Evolutionary conservation across 2,888 invertebrate species (phyloP), one percentile per base, ranked within the genome.

Genomic region (Eupithecia abbreviata): DNA sequence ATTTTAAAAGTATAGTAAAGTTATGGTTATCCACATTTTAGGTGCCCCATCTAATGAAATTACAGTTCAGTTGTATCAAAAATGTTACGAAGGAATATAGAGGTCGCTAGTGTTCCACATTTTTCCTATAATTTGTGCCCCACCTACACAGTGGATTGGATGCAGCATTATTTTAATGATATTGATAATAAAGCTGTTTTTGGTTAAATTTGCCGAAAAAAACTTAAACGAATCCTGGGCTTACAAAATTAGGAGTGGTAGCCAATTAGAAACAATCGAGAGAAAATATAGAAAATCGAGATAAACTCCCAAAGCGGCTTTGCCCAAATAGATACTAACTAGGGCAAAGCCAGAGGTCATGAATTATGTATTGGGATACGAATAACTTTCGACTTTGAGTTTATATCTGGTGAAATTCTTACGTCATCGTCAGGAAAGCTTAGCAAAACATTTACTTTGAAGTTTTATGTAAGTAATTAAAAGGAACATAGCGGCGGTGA

Each of bases 341-440:
- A 47, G 73, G 73, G 55, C 73, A 74, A 41, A 58, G 69, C 30
- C 69, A 43, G 58, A 49, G 71, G 49, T 77, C 79, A 81, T 81
- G 77, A 81, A 79, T 79, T 79, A 79, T 78, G 74, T 74, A 79
- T 77, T n/a, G 73, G 71, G 70, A 65, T 67, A 47, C 66, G 71
- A 73, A 73, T 58, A 71, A 75, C 65, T 67, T 73, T 55, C n/a
- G 4, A 70, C 77, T 80, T 75, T 77, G 76, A 76, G 76, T 74
- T 55, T 62, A 70, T 68, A 68, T 43, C 66, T 45, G 45, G 15
- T 7, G 51, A 51, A 66, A 42, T 70, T 62, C 55, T 42, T 75
- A 66, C 42, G 66, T 66, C 10, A 71, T 66, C 71, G 62, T 66
- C 49, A n/a, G 41, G 9, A 74, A 69, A 69, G 55, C 58, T 69